A percentile compares a stretch with the other conserved stretches of the same genome.
These are phyloP conservation scores for Dicentrarchus labrax DNA, from an alignment of 2,113 vertebrate genomes.

Conservation along the genomic window DNA sequence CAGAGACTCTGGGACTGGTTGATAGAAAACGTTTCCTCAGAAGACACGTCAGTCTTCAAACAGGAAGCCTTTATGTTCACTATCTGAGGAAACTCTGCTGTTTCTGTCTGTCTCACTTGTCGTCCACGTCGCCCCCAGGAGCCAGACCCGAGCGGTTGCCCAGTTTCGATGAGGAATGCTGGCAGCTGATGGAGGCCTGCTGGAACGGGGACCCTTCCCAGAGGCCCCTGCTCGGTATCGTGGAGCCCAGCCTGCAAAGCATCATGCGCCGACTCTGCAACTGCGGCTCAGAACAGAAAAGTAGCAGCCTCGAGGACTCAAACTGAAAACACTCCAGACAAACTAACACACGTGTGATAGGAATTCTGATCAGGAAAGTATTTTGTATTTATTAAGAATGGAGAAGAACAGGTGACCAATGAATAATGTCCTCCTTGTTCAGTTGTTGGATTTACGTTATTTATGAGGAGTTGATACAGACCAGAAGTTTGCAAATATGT, in stretches of 20 bases:
- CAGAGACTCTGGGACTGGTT: neutral
- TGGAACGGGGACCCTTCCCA: constrained; percentile 95
- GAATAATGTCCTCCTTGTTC: constrained; percentile 39
- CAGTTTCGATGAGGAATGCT: constrained; percentile 95
- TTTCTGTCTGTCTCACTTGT: neutral
- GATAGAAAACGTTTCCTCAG: neutral
- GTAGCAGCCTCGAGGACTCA: constrained; percentile 90
- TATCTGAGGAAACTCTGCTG: neutral
- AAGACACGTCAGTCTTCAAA: neutral
- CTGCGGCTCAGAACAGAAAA: constrained; percentile 79
- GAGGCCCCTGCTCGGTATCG: constrained; percentile 94
- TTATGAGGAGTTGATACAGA: constrained; percentile 76
- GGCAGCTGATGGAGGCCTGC: constrained; percentile 99
- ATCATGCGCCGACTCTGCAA: constrained; percentile 94
- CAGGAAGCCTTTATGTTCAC: neutral
- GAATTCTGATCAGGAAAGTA: constrained; percentile 38
- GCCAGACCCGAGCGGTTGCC: constrained; percentile 92
- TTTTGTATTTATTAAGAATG: constrained; percentile 73
- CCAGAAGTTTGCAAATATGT: constrained; percentile 64
- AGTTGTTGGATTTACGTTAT: constrained; percentile 75
- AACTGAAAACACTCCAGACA: constrained; percentile 85
- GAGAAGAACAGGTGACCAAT: constrained; percentile 26
- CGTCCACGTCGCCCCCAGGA: constrained; percentile 79
- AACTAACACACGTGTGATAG: constrained; percentile 46
- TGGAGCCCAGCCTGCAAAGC: constrained; percentile 94